Evolutionary conservation across 2,113 vertebrate genomes (phyloP).

Genomic region (Sylvietta virens): DNA sequence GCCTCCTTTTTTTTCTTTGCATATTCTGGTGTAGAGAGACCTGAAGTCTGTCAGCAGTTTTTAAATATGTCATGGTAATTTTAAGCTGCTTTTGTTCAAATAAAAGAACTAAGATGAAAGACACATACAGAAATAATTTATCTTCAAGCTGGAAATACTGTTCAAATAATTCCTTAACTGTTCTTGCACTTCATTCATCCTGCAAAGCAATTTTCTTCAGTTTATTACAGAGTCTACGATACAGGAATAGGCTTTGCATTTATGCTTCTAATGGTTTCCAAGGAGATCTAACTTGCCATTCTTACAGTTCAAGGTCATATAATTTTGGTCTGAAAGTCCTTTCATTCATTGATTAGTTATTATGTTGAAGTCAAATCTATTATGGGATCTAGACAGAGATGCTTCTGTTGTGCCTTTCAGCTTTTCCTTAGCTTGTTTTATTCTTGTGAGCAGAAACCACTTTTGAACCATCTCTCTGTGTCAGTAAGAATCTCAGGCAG

Average conservation of each 20-base stretch:
- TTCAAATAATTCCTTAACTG: constrained; percentile 28
- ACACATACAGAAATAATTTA: neutral
- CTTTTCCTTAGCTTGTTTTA: neutral
- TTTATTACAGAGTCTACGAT: neutral
- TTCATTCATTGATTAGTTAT: neutral
- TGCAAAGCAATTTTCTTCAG: neutral
- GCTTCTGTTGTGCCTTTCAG: constrained; percentile 29
- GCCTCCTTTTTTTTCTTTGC: neutral
- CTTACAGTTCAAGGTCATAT: neutral
- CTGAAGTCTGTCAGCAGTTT: neutral
- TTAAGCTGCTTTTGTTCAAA: constrained; percentile 18
- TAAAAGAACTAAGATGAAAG: constrained; percentile 20
- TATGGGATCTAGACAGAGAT: neutral
- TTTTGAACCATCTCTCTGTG: constrained; percentile 15
- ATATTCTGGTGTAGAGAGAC: neutral
- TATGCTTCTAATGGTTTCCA: neutral
- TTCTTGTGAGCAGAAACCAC: neutral
- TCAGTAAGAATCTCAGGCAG: constrained; percentile 15
- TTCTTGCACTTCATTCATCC: neutral
- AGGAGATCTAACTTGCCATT: neutral
- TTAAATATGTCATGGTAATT: neutral
- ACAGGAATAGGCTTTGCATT: neutral
- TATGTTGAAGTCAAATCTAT: constrained; percentile 27
- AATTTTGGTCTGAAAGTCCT: neutral
- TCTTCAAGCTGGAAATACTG: neutral